Evolutionary conservation across 2,888 invertebrate genomes (phyloP).

Genomic region (Psococerastis gibbosa): DNA sequence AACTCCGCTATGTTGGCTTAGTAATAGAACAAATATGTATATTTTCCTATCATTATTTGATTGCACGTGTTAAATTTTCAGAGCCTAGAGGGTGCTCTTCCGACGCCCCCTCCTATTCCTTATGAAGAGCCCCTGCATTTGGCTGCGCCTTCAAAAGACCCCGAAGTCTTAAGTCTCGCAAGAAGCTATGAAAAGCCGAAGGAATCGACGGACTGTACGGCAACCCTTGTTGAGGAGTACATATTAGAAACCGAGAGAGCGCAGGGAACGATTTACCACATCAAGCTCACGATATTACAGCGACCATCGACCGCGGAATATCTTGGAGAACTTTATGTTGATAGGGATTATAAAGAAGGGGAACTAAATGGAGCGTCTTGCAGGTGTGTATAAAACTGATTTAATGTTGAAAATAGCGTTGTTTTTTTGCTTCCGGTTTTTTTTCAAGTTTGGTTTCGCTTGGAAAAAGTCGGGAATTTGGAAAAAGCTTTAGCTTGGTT

Average conservation of each 20-base stretch:
- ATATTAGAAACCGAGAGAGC: constrained; percentile 70
- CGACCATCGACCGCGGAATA: constrained; percentile 76
- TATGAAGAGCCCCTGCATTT: constrained; percentile 36
- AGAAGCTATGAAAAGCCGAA: constrained; percentile 41
- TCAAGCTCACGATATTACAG: constrained; percentile 71
- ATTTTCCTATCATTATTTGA: too few species aligned
- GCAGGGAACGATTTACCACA: constrained; percentile 52
- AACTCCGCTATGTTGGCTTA: too few species aligned
- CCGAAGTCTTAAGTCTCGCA: constrained; percentile 25
- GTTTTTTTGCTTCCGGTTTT: too few species aligned
- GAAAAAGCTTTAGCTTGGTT: neutral
- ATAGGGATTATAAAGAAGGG: constrained; percentile 60
- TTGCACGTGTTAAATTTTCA: too few species aligned
- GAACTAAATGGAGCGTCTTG: constrained; percentile 64
- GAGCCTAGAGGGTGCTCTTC: too few species aligned
- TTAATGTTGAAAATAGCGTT: too few species aligned
- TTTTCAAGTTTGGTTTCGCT: neutral
- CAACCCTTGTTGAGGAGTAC: constrained; percentile 71
- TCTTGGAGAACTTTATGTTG: constrained; percentile 76
- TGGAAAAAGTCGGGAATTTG: neutral
- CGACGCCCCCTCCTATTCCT: constrained; percentile 26
- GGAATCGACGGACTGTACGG: constrained; percentile 49
- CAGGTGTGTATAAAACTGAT: constrained; percentile 35
- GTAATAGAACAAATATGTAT: too few species aligned
- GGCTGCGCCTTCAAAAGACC: neutral